phyloP scores from a whole-genome alignment of 53 echinoderm and acorn worm species.

The Stichopus horrens region DNA sequence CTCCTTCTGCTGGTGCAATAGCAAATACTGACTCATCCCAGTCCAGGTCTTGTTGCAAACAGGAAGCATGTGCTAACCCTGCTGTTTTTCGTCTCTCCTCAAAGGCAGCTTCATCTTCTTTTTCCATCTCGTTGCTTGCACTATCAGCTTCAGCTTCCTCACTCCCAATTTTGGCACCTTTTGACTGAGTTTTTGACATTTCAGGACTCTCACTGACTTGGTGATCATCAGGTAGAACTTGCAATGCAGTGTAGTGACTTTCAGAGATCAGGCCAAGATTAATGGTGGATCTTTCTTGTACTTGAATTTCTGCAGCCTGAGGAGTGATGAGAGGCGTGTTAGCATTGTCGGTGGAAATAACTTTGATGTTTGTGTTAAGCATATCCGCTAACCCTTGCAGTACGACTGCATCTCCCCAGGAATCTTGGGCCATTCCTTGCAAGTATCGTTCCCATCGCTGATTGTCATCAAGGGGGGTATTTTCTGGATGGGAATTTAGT shows the following conservation, averaged over 20 bases:
- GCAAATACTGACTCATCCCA: slow-evolving; percentile 12
- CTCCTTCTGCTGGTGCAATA: slow-evolving; percentile 26
- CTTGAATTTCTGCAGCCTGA: background rate
- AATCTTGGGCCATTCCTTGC: background rate
- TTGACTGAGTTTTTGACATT: no score
- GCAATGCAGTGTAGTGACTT: slow-evolving; percentile 6
- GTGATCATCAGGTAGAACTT: no score
- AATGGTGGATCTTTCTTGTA: background rate
- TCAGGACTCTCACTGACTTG: no score
- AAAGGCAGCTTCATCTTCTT: slow-evolving; percentile 33
- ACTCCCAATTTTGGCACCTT: background rate
- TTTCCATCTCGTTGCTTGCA: background rate
- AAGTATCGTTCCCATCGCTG: slow-evolving; percentile 18
- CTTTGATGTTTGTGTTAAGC: background rate
- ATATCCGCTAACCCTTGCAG: slow-evolving; percentile 15
- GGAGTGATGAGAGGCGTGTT: slow-evolving; percentile 2
- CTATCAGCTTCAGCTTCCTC: background rate
- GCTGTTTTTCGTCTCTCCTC: slow-evolving; percentile 25
- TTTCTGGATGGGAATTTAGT: background rate
- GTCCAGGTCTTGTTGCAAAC: slow-evolving; percentile 18
- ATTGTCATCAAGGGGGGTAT: background rate
- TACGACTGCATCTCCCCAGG: slow-evolving; percentile 26
- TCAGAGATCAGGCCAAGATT: slow-evolving; percentile 12
- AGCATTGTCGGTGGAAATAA: slow-evolving; percentile 18
- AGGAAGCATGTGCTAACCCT: slow-evolving; percentile 5